Evolutionary conservation across 2,888 invertebrate species (phyloP), one percentile per base, ranked within the genome.

Genomic region (Frankliniella fusca): DNA sequence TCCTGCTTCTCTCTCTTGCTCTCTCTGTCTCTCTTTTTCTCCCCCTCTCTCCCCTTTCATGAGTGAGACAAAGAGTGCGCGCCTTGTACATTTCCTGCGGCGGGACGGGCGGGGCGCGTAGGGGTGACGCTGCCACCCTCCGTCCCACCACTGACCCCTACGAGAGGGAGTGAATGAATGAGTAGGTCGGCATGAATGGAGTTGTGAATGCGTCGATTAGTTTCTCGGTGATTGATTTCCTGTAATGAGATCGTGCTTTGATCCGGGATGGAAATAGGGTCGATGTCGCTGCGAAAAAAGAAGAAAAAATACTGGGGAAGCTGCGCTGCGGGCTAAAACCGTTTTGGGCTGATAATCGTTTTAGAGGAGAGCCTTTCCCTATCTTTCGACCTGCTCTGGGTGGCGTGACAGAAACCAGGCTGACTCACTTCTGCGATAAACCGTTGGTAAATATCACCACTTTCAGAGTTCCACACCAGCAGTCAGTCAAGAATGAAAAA

Each of bases 71-170:
- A 76, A 76, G 70, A 70, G 23, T 38, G 38, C 70, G 70, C 27
- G 70, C 27, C 70, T 76, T 76, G 70, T 76, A 76, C 70, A 76
- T 27, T 76, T 76, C 70, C 70, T 76, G 23, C 70, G 20, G n/a
- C n/a, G 23, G n/a, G 11, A 9, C 70, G 20, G 11, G 61, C 61
- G 61, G 15, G 15, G 61, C 15, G 15, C 18, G 61, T 18, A 18
- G 61, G 61, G 61, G 15, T n/a, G 61, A 54, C 15, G 61, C 61
- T 11, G 61, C 61, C 20, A 11, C 20, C 54, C 54, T 12, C 54
- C 54, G 3, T 18, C 54, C 20, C 61, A 15, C 61, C 61, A n/a
- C 61, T n/a, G 61, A 61, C 61, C 61, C 61, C 61, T n/a, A 61
- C 61, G 61, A 15, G 61, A 61, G 61, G 5, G 61, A 61, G n/a